Evolutionary conservation across 2,797 vertebrate species (phyloP), one percentile per base, ranked within the genome.

Genomic region (Vireo griseus): DNA sequence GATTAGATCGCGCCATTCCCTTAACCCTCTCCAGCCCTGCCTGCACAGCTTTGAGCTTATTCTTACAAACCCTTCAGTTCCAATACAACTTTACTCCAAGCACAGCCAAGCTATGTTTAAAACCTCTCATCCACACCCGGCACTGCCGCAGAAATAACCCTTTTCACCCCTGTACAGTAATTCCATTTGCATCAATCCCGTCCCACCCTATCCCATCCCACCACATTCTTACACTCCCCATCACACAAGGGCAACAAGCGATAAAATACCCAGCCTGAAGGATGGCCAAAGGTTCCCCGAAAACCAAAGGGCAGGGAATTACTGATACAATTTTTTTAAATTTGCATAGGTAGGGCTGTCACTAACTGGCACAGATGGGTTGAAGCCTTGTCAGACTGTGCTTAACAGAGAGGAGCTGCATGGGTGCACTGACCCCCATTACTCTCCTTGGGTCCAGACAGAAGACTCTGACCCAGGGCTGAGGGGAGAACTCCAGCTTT

Each of bases 1-100:
- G 79, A 92, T 90, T 86, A 87, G 82, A 94, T 75, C 73, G 90
- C 82, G 72, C 76, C 73, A 58, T 82, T 89, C 35, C 19, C 47
- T 94, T 95, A 96, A 96, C 93, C 58, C 76, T 68, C 44, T 95
- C 76, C 57, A 72, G 33, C 31, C 80, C 55, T 65, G 33, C 26
- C 19, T 22, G 2, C 10, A 25, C 19, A 72, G 26, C 22, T 86
- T 65, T 31, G 14, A 88, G 31, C 19, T 37, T 79, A 33, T 48
- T 82, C 37, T 73, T 40, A 50, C 28, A 69, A 92, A 33, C 6
- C 18, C 42, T 61, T 44, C 1, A 1, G 5, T 25, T 39, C n/a
- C 44, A 59, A 39, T 29, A 39, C 10, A 88, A 16, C 29, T 86
- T 66, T 51, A 68, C 61, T 24, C 31, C 57, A 61, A 58, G 37